A percentile compares a stretch with the other conserved stretches of the same genome.
Evolutionary conservation across 2,113 vertebrate species (phyloP).

Genomic region (Hyperoodon ampullatus): DNA sequence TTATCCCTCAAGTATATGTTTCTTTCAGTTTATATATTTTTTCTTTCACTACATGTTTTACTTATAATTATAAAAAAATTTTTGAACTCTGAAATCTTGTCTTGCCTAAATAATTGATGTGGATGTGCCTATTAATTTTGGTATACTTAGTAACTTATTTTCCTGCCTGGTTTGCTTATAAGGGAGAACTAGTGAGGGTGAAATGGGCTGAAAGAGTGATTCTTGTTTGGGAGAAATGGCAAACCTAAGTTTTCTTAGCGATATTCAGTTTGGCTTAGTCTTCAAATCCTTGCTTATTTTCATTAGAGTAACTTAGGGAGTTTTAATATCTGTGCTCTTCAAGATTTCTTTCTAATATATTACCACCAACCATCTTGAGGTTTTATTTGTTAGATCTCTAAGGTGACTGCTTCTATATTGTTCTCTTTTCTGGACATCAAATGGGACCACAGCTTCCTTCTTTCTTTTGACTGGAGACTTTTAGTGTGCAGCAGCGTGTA

Average conservation of each 20-base stretch:
- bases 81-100: neutral
- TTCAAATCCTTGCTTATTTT: neutral
- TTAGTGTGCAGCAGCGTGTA: neutral
- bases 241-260: neutral
- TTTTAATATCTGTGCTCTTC: neutral
- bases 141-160: neutral
- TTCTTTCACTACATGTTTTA: neutral
- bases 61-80: neutral
- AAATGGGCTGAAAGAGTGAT: neutral
- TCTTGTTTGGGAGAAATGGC: neutral
- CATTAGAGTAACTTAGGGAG: neutral
- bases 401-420: neutral
- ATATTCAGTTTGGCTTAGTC: neutral
- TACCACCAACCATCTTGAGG: neutral
- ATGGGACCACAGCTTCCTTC: neutral
- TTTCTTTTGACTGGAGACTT: neutral
- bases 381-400: neutral
- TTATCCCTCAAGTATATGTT: neutral
- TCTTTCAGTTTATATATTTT: neutral
- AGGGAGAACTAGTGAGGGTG: neutral
- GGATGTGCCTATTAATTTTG: neutral
- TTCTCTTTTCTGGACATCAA: neutral
- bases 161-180: neutral
- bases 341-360: neutral
- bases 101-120: neutral